Evolutionary conservation across 2,797 vertebrate species (phyloP).

Genomic region (Chelmon rostratus): DNA sequence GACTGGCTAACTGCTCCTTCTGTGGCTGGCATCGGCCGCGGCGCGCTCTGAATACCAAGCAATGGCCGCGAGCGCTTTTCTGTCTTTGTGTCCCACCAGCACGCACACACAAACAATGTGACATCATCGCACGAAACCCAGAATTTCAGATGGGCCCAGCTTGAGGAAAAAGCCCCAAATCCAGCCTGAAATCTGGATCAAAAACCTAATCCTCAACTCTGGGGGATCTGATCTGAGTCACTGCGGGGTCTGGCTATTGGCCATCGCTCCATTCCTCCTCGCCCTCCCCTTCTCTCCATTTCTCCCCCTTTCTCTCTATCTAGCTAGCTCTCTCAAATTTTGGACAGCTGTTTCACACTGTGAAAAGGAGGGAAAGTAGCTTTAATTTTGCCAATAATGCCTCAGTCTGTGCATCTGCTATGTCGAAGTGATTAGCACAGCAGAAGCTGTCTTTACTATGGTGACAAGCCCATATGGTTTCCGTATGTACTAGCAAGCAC

Average conservation of each 20-base stretch:
- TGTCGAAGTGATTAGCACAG: slow-evolving; percentile 69
- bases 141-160: slow-evolving; percentile 61
- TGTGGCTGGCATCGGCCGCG: slow-evolving; percentile 59
- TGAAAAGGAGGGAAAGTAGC: slow-evolving; percentile 56
- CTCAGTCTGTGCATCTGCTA: slow-evolving; percentile 76
- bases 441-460: slow-evolving; percentile 69
- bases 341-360: slow-evolving; percentile 75
- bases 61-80: slow-evolving; percentile 46
- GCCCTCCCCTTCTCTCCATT: slow-evolving; percentile 16
- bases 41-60: slow-evolving; percentile 70
- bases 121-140: slow-evolving; percentile 59
- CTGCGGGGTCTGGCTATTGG: slow-evolving; percentile 66
- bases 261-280: slow-evolving; percentile 57
- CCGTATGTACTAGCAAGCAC: slow-evolving; percentile 62
- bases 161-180: slow-evolving; percentile 70
- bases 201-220: slow-evolving; percentile 75
- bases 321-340: slow-evolving; percentile 41
- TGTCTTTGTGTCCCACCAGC: slow-evolving; percentile 62
- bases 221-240: slow-evolving; percentile 67
- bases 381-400: slow-evolving; percentile 75
- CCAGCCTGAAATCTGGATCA: slow-evolving; percentile 77
- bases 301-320: slow-evolving; percentile 6
- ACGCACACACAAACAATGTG: slow-evolving; percentile 58
- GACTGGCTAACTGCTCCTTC: slow-evolving; percentile 72
- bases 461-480: slow-evolving; percentile 77